Conservation (phyloP, 2,888 invertebrate species). For the Sesia apiformis region DNA sequence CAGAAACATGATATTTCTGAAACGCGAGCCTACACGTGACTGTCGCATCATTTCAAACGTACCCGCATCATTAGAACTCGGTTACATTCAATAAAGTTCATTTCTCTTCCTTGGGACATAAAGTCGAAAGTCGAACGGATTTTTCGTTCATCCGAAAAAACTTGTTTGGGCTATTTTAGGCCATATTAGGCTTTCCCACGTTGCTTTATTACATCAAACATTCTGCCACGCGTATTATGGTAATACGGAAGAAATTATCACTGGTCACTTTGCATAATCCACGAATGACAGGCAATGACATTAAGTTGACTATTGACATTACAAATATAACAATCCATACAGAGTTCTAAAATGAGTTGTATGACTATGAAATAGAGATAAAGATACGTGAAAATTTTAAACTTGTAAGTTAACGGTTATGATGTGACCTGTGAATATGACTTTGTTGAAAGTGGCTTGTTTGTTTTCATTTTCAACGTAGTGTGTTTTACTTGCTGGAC, state of each 20-base stretch:
- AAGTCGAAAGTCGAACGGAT: neutral
- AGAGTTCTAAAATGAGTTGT: constrained; percentile 10
- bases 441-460: constrained; percentile 3
- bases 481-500: constrained; percentile 7
- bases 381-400: constrained; percentile 2
- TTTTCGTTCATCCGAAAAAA: neutral
- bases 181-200: constrained; percentile 55
- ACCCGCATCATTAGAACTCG: constrained; percentile 3
- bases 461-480: constrained; percentile 19
- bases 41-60: constrained; percentile 1
- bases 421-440: constrained; percentile 11
- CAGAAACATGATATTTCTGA: constrained; percentile 35
- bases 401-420: constrained; percentile 34
- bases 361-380: constrained; percentile 9
- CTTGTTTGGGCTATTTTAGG: neutral
- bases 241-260: constrained; percentile 54
- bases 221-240: constrained; percentile 48
- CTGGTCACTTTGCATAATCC: constrained; percentile 63
- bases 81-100: too few relatives aligned
- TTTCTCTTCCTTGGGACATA: too few relatives aligned
- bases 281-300: constrained; percentile 44
- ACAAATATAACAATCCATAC: constrained; percentile 14
- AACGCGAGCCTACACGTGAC: constrained; percentile 28
- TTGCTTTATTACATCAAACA: constrained; percentile 50
- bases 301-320: constrained; percentile 47